Evolutionary conservation across 1,140 invertebrate genomes (phyloP).

Genomic region (Mizuhopecten yessoensis): DNA sequence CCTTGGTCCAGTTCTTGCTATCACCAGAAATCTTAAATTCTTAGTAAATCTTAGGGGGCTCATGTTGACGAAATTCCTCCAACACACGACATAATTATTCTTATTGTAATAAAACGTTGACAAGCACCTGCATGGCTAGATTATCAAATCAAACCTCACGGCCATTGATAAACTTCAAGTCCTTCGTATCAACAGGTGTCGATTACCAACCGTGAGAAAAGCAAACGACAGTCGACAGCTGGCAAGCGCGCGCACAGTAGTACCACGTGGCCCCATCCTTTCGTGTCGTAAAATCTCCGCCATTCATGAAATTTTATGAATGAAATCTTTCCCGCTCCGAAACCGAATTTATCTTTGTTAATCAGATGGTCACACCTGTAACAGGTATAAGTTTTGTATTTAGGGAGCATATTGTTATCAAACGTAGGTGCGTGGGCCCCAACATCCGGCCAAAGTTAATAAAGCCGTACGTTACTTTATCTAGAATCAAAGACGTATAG

Average conservation of each 20-base stretch:
- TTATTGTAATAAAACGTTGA: conserved; percentile 28
- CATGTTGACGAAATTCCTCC: background rate
- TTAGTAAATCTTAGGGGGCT: background rate
- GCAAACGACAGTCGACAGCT: conserved; percentile 30
- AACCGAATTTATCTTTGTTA: background rate
- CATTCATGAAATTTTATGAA: conserved; percentile 40
- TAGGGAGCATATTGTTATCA: background rate
- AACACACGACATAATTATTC: conserved; percentile 15
- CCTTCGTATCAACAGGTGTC: conserved; percentile 31
- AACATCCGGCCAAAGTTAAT: background rate
- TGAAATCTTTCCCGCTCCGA: conserved; percentile 25
- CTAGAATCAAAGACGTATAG: background rate
- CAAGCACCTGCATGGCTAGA: background rate
- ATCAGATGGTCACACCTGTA: conserved; percentile 14
- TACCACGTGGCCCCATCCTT: conserved; percentile 36
- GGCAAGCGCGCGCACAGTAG: conserved; percentile 34
- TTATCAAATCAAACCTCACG: conserved; percentile 27
- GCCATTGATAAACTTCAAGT: conserved; percentile 33
- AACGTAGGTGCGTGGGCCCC: background rate
- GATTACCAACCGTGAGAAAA: conserved; percentile 37
- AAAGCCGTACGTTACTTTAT: background rate
- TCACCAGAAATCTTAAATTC: conserved; percentile 2
- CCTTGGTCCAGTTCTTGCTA: conserved; percentile 18
- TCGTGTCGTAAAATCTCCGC: background rate
- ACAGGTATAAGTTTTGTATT: background rate